Evolutionary conservation across 2,797 vertebrate species (phyloP), one percentile per base, ranked within the genome.

Genomic region (Calcarius lapponicus): DNA sequence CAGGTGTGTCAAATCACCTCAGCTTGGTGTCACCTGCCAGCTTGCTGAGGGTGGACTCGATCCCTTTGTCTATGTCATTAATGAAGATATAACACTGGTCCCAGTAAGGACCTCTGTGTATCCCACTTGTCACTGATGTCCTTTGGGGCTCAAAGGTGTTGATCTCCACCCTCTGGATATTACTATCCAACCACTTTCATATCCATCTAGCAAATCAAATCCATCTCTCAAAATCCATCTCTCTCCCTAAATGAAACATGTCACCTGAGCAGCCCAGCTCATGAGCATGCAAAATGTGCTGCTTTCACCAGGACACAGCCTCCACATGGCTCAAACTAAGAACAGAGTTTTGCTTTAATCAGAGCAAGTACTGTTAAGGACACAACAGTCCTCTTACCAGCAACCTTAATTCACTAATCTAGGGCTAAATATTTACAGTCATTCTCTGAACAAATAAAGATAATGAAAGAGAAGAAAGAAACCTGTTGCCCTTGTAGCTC

Each of bases 401-500:
- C 26, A 71, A 79, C 7, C 7, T 82, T 67, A 60, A 74, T 66
- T 73, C 32, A 73, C 8, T 66, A 34, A 89, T 45, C n/a, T 34
- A 66, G 22, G 19, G 21, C 40, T 62, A 82, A 76, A 48, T 70
- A 82, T 70, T 70, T 80, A 45, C 40, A 87, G 20, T 78, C 13
- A 50, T 78, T 83, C 32, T 40, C 18, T 40, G 83, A 69, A 57
- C 61, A 86, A 87, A 88, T 48, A 93, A 81, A 74, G n/a, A 40
- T 34, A 18, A 80, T 73, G 34, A 66, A 76, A 80, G 60, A 64
- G 31, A 22, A 65, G n/a, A 80, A 21, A 57, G 31, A 80, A 78
- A 64, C 1, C 3, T 6, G 1, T 4, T 2, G 6, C 22, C 15
- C 1, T 1, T 6, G 45, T 31, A 81, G 24, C 34, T 84, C 16